phyloP scores from a whole-genome alignment of 2,797 vertebrate genomes.

The Merluccius polli region DNA sequence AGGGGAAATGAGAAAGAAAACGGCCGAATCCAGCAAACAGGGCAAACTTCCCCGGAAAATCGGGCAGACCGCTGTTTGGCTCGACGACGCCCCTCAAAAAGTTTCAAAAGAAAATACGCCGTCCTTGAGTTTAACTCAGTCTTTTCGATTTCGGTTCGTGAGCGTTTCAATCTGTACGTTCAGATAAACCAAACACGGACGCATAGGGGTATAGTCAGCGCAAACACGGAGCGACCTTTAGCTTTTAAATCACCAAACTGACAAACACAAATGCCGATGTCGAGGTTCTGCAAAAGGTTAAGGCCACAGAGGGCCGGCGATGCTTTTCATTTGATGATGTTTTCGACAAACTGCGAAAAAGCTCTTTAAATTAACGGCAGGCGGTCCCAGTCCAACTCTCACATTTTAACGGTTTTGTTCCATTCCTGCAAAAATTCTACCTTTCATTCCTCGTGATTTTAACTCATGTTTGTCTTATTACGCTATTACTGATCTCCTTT shows the following conservation, averaged over 20 bases:
- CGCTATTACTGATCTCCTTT: no score
- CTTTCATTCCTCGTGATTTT: background rate
- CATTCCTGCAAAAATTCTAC: background rate
- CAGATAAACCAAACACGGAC: background rate
- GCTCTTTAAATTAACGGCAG: no score
- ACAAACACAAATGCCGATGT: background rate
- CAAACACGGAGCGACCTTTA: background rate
- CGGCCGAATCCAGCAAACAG: background rate
- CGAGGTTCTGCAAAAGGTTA: background rate
- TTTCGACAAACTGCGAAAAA: no score
- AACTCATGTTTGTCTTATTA: background rate
- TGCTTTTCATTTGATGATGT: background rate
- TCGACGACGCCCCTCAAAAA: background rate
- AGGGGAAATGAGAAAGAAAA: background rate
- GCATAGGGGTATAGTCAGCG: background rate
- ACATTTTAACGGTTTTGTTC: background rate
- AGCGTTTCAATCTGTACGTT: background rate
- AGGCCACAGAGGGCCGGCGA: background rate
- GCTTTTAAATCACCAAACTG: background rate
- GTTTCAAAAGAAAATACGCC: background rate
- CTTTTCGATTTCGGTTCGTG: background rate
- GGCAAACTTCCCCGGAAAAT: background rate
- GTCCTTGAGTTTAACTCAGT: background rate
- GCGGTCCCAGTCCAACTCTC: no score
- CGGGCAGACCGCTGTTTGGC: background rate